Evolutionary conservation across 2,888 invertebrate species (phyloP).

Genomic region (Icerya purchasi): DNA sequence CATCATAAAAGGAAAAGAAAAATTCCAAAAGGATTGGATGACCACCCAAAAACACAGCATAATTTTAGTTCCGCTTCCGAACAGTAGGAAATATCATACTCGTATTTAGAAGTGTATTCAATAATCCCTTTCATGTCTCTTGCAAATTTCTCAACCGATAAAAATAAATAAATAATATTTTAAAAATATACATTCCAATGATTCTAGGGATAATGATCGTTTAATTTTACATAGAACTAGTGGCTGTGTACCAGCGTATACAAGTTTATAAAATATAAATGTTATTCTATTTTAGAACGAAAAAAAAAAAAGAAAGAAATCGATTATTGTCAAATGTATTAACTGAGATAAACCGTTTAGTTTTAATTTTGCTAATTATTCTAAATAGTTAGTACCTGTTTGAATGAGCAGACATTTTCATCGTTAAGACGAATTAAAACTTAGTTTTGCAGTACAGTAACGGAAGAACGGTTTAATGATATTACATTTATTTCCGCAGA

Average conservation of each 20-base stretch:
- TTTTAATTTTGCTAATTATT: neutral
- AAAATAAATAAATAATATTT: slow-evolving; percentile 1
- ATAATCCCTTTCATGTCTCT: neutral
- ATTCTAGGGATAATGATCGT: no score
- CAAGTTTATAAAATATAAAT: no score
- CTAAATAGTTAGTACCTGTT: neutral
- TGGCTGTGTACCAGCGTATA: no score
- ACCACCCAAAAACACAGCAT: neutral
- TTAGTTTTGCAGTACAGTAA: neutral
- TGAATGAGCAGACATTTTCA: neutral
- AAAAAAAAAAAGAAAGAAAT: no score
- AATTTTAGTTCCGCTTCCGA: neutral
- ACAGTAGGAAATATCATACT: neutral
- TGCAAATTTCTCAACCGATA: neutral
- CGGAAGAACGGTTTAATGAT: neutral
- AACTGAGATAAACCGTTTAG: neutral
- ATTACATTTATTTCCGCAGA: neutral
- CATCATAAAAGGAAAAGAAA: neutral
- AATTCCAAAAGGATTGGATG: neutral
- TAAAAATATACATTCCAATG: no score
- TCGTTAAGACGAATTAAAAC: no score
- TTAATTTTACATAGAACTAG: no score
- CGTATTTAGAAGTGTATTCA: neutral
- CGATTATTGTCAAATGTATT: no score
- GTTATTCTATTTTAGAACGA: no score